Conservation (phyloP, 2,797 vertebrate genomes). For the Muscicapa comitata region DNA sequence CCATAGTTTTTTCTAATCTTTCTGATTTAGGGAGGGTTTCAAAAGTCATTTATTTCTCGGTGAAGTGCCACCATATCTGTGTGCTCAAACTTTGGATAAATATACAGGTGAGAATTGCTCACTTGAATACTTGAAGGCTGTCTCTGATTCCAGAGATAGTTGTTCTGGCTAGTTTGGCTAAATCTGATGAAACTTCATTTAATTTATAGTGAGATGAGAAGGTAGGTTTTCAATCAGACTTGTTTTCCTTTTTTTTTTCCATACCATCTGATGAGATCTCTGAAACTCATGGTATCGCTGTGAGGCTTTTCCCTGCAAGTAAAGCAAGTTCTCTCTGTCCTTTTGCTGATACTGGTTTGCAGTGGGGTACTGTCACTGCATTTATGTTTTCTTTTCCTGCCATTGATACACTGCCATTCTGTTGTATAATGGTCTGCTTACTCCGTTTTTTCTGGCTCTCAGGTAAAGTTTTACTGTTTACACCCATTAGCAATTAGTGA, state of each 20-base stretch:
- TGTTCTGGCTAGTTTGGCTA: background rate
- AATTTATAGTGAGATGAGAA: background rate
- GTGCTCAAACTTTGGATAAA: background rate
- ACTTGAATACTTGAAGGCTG: background rate
- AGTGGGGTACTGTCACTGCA: background rate
- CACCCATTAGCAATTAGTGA: background rate
- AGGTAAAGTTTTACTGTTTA: background rate
- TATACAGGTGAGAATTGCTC: background rate
- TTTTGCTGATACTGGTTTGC: background rate
- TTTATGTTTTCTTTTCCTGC: background rate
- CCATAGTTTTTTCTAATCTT: background rate
- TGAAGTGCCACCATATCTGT: background rate
- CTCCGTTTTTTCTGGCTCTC: background rate
- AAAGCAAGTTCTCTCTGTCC: background rate
- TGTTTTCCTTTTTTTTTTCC: background rate
- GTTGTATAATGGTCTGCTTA: background rate
- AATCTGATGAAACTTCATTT: background rate
- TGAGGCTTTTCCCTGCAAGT: background rate
- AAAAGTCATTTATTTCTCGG: background rate
- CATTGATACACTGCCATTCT: background rate
- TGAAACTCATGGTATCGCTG: rapidly evolving
- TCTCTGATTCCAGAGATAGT: background rate
- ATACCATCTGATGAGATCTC: background rate
- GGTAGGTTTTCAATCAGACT: background rate
- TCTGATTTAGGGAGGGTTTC: background rate